These are phyloP conservation scores for Syrmaticus mikado DNA, from an alignment of 2,113 vertebrate genomes.

Conservation along the genomic window DNA sequence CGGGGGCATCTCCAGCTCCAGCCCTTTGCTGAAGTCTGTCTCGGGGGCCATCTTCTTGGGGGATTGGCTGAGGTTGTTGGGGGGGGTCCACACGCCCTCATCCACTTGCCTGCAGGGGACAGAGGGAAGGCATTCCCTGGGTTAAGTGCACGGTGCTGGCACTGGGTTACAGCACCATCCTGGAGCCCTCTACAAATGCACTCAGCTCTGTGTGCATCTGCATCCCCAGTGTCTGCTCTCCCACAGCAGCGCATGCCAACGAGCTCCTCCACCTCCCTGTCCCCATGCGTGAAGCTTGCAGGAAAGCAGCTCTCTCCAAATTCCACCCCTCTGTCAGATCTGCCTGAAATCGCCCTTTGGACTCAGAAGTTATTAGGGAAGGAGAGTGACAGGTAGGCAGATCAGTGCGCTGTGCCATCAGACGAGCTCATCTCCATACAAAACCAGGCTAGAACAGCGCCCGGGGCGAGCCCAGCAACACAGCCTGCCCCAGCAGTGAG, in stretches of 20 bases:
- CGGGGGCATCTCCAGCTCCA: conserved; percentile 88
- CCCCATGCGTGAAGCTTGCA: fast-evolving
- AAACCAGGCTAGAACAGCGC: background rate
- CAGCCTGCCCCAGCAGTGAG: background rate
- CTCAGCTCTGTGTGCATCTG: fast-evolving
- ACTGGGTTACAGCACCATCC: background rate
- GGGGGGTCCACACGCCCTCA: conserved; percentile 87
- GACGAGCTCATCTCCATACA: background rate
- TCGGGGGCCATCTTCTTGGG: conserved; percentile 86
- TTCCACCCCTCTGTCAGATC: background rate
- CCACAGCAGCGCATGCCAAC: fast-evolving
- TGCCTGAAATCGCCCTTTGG: background rate
- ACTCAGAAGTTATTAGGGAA: background rate
- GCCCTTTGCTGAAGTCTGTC: conserved; percentile 84
- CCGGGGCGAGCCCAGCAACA: background rate
- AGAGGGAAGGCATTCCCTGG: background rate
- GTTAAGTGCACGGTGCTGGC: background rate
- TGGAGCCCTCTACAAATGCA: background rate
- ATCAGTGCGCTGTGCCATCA: background rate
- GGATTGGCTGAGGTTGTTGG: conserved; percentile 85
- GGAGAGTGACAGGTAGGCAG: background rate
- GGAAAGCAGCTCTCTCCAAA: fast-evolving
- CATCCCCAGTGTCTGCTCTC: background rate
- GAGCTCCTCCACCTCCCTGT: background rate
- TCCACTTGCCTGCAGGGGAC: conserved; percentile 86